Base-by-base conservation (phyloP, 2,797 vertebrate genomes). In the Smutsia temminckii region DNA sequence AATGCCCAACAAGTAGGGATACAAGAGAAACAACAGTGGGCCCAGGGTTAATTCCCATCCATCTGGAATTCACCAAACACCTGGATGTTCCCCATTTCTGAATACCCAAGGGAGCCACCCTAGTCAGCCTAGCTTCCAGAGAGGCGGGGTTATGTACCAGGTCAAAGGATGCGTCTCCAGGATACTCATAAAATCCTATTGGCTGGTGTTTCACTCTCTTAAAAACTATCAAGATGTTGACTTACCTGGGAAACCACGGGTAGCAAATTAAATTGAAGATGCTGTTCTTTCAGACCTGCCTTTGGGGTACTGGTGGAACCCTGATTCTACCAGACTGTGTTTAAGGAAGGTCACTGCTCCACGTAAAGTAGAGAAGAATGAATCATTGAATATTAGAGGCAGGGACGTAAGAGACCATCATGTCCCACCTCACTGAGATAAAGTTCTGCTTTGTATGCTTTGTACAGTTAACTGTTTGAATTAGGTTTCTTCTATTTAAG, bases 191-290 rank as follows among this genome's bases (percentile, higher is more conserved):
- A 86, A 89, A 91, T 29, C 78, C 79, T 29, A 69, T 4, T 64
- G 49, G 77, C 84, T 51, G 51, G 18, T 40, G 46, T 94, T 93
- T 51, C 72, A 72, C 32, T 14, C 72, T 81, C n/a, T 81, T 93
- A 88, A 93, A 91, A 81, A 74, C 59, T 4, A 42, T 53, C 81
- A 40, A 72, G 77, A 74, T 63, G 4, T 25, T 80, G 71, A 25
- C 66, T 71, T 63, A 12, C 55, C 68, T 80, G 55, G 68, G 68
- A 84, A 85, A 59, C 34, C 53, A 0, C 6, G 18, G 37, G 16
- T 16, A 42, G 84, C 59, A 18, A 85, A n/a, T 2, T 55, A 64
- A 81, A 51, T 32, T 49, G 61, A 66, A 46, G 79, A n/a, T 0
- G 49, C 25, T 27, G 25, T 8, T 34, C 42, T 1, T 0, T n/a